phyloP scores from a whole-genome alignment of 2,797 vertebrate genomes.

The Pogoniulus pusillus region DNA sequence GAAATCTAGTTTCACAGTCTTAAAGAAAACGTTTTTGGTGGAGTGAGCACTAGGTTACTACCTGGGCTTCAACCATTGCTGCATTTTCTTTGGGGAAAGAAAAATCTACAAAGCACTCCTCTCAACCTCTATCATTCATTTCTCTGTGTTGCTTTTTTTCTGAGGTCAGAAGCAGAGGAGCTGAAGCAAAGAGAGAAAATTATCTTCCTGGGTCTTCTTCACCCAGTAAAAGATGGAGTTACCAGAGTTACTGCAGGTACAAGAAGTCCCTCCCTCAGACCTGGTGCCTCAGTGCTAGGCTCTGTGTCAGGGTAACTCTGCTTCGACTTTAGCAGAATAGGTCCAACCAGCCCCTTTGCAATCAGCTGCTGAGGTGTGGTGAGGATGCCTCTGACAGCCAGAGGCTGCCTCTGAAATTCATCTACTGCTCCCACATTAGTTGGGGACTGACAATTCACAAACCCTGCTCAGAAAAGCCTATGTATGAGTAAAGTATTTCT shows the following conservation, averaged over 20 bases:
- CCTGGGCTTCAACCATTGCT: background rate
- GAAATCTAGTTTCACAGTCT: background rate
- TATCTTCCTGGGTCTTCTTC: background rate
- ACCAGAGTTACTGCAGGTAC: background rate
- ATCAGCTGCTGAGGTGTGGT: background rate
- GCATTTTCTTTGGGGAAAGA: background rate
- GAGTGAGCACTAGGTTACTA: background rate
- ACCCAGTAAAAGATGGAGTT: background rate
- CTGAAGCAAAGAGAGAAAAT: background rate
- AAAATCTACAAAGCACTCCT: background rate
- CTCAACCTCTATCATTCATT: background rate
- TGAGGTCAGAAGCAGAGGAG: background rate
- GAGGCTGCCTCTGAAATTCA: background rate
- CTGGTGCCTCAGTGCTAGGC: background rate
- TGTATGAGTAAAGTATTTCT: accelerated
- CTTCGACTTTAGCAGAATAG: background rate
- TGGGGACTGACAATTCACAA: background rate
- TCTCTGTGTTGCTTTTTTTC: background rate
- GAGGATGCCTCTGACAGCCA: background rate
- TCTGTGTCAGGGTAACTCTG: no score
- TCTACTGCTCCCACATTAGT: background rate
- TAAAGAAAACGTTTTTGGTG: background rate
- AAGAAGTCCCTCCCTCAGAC: accelerated
- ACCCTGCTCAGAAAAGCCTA: background rate
- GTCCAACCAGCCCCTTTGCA: background rate